phyloP scores from a whole-genome alignment of 2,797 vertebrate species.

The Chrosomus eos region DNA sequence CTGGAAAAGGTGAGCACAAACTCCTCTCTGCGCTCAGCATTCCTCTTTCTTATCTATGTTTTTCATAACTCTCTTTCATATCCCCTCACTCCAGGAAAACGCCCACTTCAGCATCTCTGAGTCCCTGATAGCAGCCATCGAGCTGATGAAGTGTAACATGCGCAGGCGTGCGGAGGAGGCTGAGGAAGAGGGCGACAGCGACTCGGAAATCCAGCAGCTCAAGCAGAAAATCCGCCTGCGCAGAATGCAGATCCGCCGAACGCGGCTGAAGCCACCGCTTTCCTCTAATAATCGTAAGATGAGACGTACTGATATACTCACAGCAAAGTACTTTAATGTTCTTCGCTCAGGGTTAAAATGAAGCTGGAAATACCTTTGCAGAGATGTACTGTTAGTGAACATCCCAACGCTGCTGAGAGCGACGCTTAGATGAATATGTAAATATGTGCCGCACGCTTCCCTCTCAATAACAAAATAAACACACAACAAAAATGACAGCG shows the following conservation, averaged over 20 bases:
- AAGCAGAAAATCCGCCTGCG: slow-evolving; percentile 95
- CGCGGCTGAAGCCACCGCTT: slow-evolving; percentile 71
- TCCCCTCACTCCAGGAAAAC: slow-evolving; percentile 83
- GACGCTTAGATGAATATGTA: not conserved
- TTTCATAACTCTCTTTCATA: not conserved
- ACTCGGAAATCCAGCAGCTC: slow-evolving; percentile 94
- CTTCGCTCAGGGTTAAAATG: not conserved
- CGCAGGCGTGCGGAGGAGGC: slow-evolving; percentile 70
- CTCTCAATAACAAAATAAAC: not conserved
- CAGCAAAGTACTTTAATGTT: not conserved
- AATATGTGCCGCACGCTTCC: not conserved
- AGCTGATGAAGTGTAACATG: slow-evolving; percentile 98
- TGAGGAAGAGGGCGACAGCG: slow-evolving; percentile 86
- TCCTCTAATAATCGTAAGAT: slow-evolving; percentile 70
- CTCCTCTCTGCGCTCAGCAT: not conserved
- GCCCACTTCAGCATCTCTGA: slow-evolving; percentile 99
- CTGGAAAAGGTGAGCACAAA: slow-evolving; percentile 88
- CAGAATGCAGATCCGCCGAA: slow-evolving; percentile 91
- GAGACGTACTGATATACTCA: not conserved
- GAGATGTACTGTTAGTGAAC: not conserved
- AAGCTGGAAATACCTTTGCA: not conserved
- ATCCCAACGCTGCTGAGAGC: not conserved
- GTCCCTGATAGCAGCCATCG: slow-evolving; percentile 96
- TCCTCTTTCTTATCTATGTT: not conserved
- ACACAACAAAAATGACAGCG: not conserved